Evolutionary conservation across 2,113 vertebrate species (phyloP).

Genomic region (Caranx melampygus): DNA sequence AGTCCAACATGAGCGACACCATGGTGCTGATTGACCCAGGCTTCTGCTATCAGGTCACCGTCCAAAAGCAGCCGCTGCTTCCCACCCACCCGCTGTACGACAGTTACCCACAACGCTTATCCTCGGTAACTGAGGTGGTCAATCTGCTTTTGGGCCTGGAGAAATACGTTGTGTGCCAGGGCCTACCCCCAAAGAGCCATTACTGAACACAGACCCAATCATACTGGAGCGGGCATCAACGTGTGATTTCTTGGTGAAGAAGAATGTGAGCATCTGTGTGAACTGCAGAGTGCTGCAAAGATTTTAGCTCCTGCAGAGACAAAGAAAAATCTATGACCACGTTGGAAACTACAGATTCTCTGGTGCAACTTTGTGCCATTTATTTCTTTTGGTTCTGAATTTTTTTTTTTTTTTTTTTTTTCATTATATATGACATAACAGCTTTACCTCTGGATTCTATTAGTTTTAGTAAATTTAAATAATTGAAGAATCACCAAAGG

Average conservation of each 20-base stretch:
- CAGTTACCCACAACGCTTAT: slow-evolving; percentile 65
- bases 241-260: slow-evolving; percentile 82
- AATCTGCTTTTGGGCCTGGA: slow-evolving; percentile 81
- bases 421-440: slow-evolving; percentile 33
- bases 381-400: not conserved
- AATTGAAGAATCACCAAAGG: slow-evolving; percentile 69
- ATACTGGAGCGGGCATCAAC: slow-evolving; percentile 79
- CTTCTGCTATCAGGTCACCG: slow-evolving; percentile 79
- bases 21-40: slow-evolving; percentile 78
- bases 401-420: not conserved
- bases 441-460: slow-evolving; percentile 61
- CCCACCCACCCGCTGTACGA: slow-evolving; percentile 82
- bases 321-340: not conserved
- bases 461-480: not conserved
- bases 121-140: slow-evolving; percentile 66
- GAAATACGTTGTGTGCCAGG: slow-evolving; percentile 78
- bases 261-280: slow-evolving; percentile 62
- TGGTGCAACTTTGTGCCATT: slow-evolving; percentile 31
- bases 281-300: slow-evolving; percentile 70
- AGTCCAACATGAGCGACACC: slow-evolving; percentile 83
- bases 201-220: slow-evolving; percentile 43
- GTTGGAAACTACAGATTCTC: slow-evolving; percentile 4
- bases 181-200: slow-evolving; percentile 54
- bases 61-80: slow-evolving; percentile 84
- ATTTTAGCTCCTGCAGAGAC: slow-evolving; percentile 31